Evolutionary conservation across 2,113 vertebrate genomes (phyloP), one percentile per base, ranked within the genome.

Genomic region (Halichoerus grypus): DNA sequence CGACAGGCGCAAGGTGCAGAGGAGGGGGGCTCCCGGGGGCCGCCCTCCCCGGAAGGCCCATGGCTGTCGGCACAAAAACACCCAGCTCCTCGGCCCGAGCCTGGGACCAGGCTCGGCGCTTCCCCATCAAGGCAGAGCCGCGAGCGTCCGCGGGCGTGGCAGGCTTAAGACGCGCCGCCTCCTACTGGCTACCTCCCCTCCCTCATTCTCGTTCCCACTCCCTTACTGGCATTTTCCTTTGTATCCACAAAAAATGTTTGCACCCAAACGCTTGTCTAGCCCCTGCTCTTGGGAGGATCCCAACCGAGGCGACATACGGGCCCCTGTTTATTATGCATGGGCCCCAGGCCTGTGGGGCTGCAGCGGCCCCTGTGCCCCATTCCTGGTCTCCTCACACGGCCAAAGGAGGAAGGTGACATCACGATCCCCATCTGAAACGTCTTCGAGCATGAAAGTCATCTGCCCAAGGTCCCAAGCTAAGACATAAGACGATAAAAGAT

Each of bases 101-200:
- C 28, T 12, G 36, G 33, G 15, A 28, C 22, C 0, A 2, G 1
- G 13, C 33, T 72, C 33, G 1, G 33, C 0, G 22, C 0, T 1
- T 16, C 46, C 72, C 36, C 28, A 0, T 57, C 49, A 36, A 5
- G 16, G 39, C 12, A 3, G 22, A 4, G 33, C 51, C 0, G 3
- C 3, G 0, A 0, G 3, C 0, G 1, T 13, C 53, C 24, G 28
- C 42, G 5, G 9, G 8, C 49, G 9, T 5, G 24, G 42, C 63
- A 7, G 4, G 16, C 24, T 18, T 13, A 53, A 0, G 24, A 36
- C 19, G 5, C 1, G 2, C 28, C 2, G 1, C 28, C 31, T 53
- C 65, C 24, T n/a, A 26, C 11, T 16, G 12, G 21, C 72, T 36
- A 15, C 15, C 9, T 28, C 7, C 59, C 65, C 36, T 14, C 28